Percentiles rank a stretch among this genome's conserved stretches.
Evolutionary conservation across 2,888 invertebrate genomes (phyloP).

Genomic region (Adelognathus sp.): DNA sequence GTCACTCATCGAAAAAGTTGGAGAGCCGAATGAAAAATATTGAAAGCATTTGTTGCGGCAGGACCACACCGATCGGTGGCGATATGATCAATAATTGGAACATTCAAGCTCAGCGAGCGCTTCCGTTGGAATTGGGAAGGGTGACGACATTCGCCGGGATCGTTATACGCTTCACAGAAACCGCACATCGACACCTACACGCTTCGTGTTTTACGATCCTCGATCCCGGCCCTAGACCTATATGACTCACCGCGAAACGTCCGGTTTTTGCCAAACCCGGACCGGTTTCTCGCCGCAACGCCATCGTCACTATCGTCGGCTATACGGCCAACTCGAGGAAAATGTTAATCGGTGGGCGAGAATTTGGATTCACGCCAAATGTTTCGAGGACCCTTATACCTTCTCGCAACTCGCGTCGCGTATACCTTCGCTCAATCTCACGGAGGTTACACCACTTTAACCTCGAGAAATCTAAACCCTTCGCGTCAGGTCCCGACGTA

Average conservation of each 20-base stretch:
- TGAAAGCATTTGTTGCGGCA: neutral
- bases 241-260: conserved; percentile 54
- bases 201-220: conserved; percentile 54
- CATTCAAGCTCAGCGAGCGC: neutral
- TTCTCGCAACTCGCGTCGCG: conserved; percentile 21
- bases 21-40: neutral
- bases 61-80: neutral
- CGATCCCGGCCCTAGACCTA: conserved; percentile 48
- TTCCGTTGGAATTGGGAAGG: neutral
- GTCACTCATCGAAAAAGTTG: too few relatives aligned
- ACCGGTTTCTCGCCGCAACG: conserved; percentile 37
- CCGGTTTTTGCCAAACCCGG: conserved; percentile 58
- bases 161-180: conserved; percentile 16
- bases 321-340: conserved; percentile 55
- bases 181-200: conserved; percentile 38
- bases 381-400: conserved; percentile 52
- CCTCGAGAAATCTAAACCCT: neutral
- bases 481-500: neutral
- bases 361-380: conserved; percentile 66
- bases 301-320: conserved; percentile 30
- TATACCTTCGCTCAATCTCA: conserved; percentile 15
- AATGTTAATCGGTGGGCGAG: conserved; percentile 68
- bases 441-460: conserved; percentile 17
- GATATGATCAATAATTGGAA: neutral
- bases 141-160: neutral